Evolutionary conservation across 2,113 vertebrate species (phyloP), one percentile per base, ranked within the genome.

Genomic region (Podarcis muralis): DNA sequence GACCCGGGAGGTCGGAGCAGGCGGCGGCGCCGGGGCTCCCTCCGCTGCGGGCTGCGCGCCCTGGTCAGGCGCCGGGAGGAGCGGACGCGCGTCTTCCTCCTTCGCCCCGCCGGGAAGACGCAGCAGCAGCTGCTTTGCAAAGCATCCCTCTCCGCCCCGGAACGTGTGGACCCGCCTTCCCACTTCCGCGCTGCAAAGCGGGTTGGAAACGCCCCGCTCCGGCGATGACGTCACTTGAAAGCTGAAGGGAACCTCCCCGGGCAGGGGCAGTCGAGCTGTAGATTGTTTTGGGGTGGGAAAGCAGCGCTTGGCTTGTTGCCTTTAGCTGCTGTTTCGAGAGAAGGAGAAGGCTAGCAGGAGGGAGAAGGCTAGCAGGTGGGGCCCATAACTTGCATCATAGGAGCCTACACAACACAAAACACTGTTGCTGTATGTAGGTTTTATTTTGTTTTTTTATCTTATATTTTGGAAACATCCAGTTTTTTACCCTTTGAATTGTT

Each of bases 1-100:
- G 68, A 30, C 23, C 66, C 66, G 8, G 7, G 32, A 75, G 75
- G 3, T 22, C 20, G 72, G 72, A 37, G 18, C 6, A 7, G 68
- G 62, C 6, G 35, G n/a, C 6, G 35, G 40, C 2, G 40, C 23
- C 27, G 40, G 57, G 3, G 32, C 62, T 4, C 3, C 22, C 6
- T 6, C 18, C 1, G 35, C 43, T n/a, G 2, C n/a, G 6, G 9
- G 0, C 3, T 0, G 0, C 1, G 1, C 22, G 0, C 18, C 2
- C 6, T 0, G 0, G 8, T 0, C 4, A 1, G 22, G 0, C 0
- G 0, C 0, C 5, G 2, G 48, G 35, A 13, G 8, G 5, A 6
- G 9, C 7, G 11, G 12, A 1, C 8, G 68, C 57, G 20, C 0
- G 20, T 22, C 37, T 48, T 48, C 20, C 25, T 35, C 15, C 30